Base-by-base conservation (phyloP, 2,888 invertebrate genomes). In the Orchestes rusci region DNA sequence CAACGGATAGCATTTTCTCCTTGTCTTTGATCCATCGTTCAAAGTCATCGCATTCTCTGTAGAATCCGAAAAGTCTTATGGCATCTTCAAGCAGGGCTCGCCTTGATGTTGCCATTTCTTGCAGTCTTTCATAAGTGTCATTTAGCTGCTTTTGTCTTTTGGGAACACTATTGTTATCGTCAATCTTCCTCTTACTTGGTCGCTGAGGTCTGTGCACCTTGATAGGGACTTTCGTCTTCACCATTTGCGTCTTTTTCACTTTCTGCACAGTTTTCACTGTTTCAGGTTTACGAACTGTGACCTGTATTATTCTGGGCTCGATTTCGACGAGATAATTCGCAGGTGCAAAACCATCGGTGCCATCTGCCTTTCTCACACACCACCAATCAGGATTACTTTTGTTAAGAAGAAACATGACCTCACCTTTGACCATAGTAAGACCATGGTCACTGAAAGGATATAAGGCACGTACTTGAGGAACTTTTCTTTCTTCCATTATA, bases 371-470 rank as follows among this genome's bases (percentile, higher is more conserved):
- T 10, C 93, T 76, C n/a, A 96, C 90, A 59, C 91, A 91, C 99
- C 99, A 99, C 97, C 97, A 97, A 67, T 99, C 99, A 0, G 86
- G 82, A 70, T 96, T 97, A 4, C 92, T 94, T 71, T 93, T 93
- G 64, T 87, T 91, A 51, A 97, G 76, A 1, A 99, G 74, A 61
- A 92, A 84, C 88, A 97, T 89, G 2, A 67, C 62, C 32, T 58
- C 58, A 40, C 91, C 91, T 68, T 95, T 96, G 41, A 76, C 76
- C 79, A 94, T 89, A 36, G 82, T 80, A 73, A 95, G 89, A 34
- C 93, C 94, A 61, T 93, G 90, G 0, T 95, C 95, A 41, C 78
- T 82, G 74, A 94, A 97, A 10, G 88, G 82, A 70, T 95, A 96
- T 36, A 90, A 71, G 7, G 87, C 83, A 55, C 80, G 80, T 7